Conservation (phyloP, 2,888 invertebrate genomes). For the Habrosyne pyritoides region DNA sequence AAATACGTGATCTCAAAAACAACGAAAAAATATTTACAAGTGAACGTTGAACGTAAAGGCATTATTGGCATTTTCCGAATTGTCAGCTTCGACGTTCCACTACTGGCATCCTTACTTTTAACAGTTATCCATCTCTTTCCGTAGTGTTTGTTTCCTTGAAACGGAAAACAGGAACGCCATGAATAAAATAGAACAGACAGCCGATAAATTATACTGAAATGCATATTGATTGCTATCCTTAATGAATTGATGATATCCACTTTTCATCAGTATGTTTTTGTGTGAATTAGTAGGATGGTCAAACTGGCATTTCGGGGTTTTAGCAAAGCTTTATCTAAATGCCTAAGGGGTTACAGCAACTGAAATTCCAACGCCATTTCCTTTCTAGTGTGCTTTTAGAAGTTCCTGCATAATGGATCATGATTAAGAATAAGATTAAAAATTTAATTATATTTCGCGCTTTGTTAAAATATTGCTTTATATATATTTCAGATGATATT, state of each 20-base stretch:
- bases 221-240: background rate
- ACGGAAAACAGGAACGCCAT: background rate
- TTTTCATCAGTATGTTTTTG: background rate
- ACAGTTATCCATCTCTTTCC: background rate
- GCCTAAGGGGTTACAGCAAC: too few species aligned
- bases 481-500: too few species aligned
- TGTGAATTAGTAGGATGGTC: background rate
- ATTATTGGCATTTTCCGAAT: background rate
- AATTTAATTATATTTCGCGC: too few species aligned
- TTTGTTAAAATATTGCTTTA: too few species aligned
- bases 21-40: constrained; percentile 43
- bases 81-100: background rate
- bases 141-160: background rate
- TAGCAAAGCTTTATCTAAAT: background rate
- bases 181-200: background rate
- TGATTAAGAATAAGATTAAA: too few species aligned
- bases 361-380: too few species aligned
- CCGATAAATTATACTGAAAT: background rate
- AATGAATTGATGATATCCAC: background rate
- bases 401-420: too few species aligned
- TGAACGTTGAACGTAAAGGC: constrained; percentile 10
- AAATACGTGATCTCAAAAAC: constrained; percentile 70
- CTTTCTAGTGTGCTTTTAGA: too few species aligned
- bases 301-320: background rate
- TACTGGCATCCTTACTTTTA: background rate